A percentile compares a stretch with the other conserved stretches of the same genome.
Conservation (phyloP, 2,113 vertebrate genomes). For the Oenanthe oenanthe region DNA sequence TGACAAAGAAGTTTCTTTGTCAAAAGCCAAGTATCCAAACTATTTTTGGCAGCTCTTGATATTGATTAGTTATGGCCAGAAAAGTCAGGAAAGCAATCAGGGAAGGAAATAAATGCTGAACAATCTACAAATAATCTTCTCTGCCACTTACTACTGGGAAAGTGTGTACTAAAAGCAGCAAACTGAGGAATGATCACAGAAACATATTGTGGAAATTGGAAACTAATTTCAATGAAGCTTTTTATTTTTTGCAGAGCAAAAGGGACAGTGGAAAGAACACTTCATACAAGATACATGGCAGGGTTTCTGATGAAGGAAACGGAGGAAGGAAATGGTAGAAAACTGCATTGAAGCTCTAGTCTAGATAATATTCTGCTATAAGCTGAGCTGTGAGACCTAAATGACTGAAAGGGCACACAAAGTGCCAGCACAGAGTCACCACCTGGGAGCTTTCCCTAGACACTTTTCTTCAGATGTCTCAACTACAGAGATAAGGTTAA, state of each 20-base stretch:
- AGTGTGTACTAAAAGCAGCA: neutral
- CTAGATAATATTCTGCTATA: conserved; percentile 3
- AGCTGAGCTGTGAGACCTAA: conserved; percentile 20
- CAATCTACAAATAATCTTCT: neutral
- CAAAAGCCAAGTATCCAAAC: neutral
- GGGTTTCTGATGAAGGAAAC: neutral
- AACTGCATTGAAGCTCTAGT: neutral
- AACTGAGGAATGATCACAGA: neutral
- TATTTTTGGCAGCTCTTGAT: neutral
- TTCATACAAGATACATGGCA: neutral
- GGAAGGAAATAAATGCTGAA: neutral
- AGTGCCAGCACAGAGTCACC: neutral
- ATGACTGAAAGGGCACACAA: conserved; percentile 22
- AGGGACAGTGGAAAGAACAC: neutral
- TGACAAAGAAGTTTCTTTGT: neutral
- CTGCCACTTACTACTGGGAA: neutral
- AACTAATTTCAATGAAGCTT: neutral
- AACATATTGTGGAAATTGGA: neutral
- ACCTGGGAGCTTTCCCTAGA: conserved; percentile 50
- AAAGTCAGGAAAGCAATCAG: neutral
- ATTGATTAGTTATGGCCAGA: neutral
- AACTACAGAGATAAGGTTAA: conserved; percentile 59
- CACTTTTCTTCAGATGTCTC: conserved; percentile 46
- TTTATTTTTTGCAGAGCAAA: neutral
- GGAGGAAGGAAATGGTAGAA: neutral